A percentile compares a stretch with the other conserved stretches of the same genome.
phyloP scores from a whole-genome alignment of 1,140 invertebrate genomes.

The Physella acuta region DNA sequence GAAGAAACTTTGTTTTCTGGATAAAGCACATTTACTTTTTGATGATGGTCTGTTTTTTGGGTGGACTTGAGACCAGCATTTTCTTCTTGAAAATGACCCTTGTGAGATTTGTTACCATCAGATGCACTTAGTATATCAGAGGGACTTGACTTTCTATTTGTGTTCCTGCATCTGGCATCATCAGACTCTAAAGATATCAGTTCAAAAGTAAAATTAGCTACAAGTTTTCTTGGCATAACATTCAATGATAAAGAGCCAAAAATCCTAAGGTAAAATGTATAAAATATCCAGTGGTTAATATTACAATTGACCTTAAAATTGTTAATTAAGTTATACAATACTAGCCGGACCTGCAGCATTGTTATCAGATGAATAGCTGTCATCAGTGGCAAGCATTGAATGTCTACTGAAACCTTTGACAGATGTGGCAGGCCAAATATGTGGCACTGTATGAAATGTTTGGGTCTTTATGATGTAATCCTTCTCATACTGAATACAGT shows the following conservation, averaged over 20 bases:
- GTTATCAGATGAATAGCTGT: slow-evolving; percentile 50
- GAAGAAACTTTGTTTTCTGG: background rate
- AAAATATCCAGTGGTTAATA: too few species aligned
- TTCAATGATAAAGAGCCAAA: too few species aligned
- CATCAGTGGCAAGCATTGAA: slow-evolving; percentile 30
- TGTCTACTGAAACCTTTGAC: slow-evolving; percentile 23
- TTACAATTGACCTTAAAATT: too few species aligned
- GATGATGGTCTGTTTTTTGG: background rate
- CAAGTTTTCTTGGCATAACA: too few species aligned
- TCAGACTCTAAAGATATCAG: slow-evolving; percentile 18
- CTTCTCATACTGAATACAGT: slow-evolving; percentile 78
- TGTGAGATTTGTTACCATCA: background rate
- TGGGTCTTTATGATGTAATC: slow-evolving; percentile 73
- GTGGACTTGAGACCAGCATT: background rate
- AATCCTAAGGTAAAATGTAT: too few species aligned
- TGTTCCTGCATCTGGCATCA: slow-evolving; percentile 8
- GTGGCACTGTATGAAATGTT: slow-evolving; percentile 73
- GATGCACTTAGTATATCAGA: background rate
- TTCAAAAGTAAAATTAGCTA: too few species aligned
- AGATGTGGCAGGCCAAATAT: slow-evolving; percentile 59
- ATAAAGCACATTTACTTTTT: background rate
- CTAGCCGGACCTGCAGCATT: slow-evolving; percentile 31
- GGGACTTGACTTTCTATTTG: background rate
- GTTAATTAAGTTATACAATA: background rate
- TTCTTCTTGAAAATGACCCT: background rate